phyloP scores from a whole-genome alignment of 1,140 invertebrate species.

The Tetramorium parvispinum region DNA sequence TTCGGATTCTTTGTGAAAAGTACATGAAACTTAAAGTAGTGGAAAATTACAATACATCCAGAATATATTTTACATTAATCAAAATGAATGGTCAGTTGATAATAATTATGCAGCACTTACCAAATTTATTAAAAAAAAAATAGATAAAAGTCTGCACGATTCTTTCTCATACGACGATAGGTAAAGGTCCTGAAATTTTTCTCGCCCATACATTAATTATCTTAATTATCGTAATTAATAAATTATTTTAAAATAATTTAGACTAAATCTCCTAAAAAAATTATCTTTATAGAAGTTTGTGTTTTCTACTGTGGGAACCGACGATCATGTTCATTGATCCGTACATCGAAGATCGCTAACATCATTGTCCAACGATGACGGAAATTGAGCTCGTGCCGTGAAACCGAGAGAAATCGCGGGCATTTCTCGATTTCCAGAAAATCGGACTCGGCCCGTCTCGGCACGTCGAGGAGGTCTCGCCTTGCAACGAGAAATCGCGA shows the following conservation, averaged over 20 bases:
- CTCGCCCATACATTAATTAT: neutral
- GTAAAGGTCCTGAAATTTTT: too few relatives aligned
- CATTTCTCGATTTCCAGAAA: slow-evolving; percentile 61
- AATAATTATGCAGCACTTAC: neutral
- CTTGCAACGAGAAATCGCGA: slow-evolving; percentile 55
- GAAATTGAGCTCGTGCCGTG: slow-evolving; percentile 76
- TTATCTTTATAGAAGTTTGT: neutral
- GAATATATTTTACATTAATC: neutral
- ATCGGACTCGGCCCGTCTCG: slow-evolving; percentile 44
- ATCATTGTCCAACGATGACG: slow-evolving; percentile 64
- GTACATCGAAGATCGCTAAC: slow-evolving; percentile 43
- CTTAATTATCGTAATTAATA: neutral
- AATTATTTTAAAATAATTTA: neutral
- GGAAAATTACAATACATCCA: neutral
- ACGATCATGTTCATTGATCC: slow-evolving; percentile 5
- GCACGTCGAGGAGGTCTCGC: slow-evolving; percentile 42
- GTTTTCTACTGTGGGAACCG: slow-evolving; percentile 37
- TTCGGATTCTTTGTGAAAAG: neutral
- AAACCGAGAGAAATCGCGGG: slow-evolving; percentile 36
- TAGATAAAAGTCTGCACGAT: neutral
- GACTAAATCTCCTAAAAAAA: neutral
- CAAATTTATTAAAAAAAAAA: neutral
- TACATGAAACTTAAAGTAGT: neutral
- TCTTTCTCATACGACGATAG: neutral
- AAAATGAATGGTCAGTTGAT: neutral